Percentiles rank a stretch among this genome's conserved stretches.
phyloP scores from a whole-genome alignment of 2,888 invertebrate species.

The Drosophila fungiperda region DNA sequence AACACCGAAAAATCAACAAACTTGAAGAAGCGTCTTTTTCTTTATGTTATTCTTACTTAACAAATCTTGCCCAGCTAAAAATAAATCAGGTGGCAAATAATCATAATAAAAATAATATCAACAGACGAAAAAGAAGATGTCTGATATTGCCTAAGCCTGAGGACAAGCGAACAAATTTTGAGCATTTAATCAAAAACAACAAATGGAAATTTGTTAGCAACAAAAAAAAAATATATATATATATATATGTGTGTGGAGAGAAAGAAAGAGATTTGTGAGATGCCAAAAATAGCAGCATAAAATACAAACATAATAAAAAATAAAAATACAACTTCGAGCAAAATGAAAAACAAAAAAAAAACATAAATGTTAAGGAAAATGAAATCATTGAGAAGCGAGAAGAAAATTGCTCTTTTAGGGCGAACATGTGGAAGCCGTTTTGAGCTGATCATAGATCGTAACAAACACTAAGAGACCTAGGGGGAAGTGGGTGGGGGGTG shows the following conservation, averaged over 20 bases:
- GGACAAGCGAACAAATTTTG: constrained; percentile 58
- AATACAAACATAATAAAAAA: constrained; percentile 40
- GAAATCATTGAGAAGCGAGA: constrained; percentile 60
- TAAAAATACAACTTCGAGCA: constrained; percentile 67
- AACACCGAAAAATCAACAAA: constrained; percentile 24
- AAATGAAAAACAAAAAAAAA: constrained; percentile 11
- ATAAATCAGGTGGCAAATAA: constrained; percentile 61
- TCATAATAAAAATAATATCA: constrained; percentile 41
- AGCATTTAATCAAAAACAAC: constrained; percentile 59
- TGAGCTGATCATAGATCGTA: constrained; percentile 22
- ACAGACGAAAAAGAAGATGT: background rate
- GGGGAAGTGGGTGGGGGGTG: background rate
- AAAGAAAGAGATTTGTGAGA: constrained; percentile 16
- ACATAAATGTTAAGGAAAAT: constrained; percentile 51
- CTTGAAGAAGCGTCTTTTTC: constrained; percentile 19
- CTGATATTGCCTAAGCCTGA: constrained; percentile 58
- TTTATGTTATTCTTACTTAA: constrained; percentile 42
- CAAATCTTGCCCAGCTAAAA: constrained; percentile 54
- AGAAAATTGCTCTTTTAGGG: constrained; percentile 25
- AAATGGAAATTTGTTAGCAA: constrained; percentile 45
- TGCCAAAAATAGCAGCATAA: constrained; percentile 67
- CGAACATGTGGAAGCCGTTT: constrained; percentile 43
- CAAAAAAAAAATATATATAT: constrained; percentile 13
- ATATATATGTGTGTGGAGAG: background rate
- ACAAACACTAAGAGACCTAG: background rate